Evolutionary conservation across 2,113 vertebrate species (phyloP).

Genomic region (Lagopus leucura): DNA sequence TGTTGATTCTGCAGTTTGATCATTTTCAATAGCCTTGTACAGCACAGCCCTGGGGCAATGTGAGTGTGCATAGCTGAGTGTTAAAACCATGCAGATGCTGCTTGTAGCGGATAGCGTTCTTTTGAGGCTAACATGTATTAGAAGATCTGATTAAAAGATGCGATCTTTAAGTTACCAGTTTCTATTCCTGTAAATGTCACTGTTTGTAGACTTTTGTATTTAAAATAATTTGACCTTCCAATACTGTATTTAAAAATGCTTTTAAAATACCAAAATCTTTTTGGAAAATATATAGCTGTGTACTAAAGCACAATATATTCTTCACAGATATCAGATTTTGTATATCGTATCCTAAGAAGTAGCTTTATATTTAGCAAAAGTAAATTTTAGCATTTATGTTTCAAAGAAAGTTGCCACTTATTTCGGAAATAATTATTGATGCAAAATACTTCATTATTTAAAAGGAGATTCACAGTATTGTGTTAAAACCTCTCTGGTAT

Average conservation of each 20-base stretch:
- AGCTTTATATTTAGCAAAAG: conserved; percentile 57
- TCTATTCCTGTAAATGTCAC: conserved; percentile 37
- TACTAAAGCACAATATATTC: conserved; percentile 50
- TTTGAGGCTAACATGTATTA: background rate
- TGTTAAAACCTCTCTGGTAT: conserved; percentile 12
- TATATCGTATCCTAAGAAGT: conserved; percentile 27
- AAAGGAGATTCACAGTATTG: conserved; percentile 15
- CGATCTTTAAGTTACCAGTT: conserved; percentile 29
- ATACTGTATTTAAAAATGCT: conserved; percentile 46
- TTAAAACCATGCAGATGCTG: conserved; percentile 22
- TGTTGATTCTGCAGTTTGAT: background rate
- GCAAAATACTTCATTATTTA: conserved; percentile 19
- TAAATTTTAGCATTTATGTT: conserved; percentile 59
- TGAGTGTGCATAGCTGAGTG: background rate
- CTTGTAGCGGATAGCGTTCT: background rate
- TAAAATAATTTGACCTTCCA: conserved; percentile 37
- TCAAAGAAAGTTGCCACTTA: conserved; percentile 3
- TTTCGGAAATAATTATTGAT: conserved; percentile 34
- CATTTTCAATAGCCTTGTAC: background rate
- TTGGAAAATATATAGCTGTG: background rate
- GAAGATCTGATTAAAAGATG: background rate
- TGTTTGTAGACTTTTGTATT: conserved; percentile 69
- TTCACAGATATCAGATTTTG: conserved; percentile 46
- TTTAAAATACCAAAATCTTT: conserved; percentile 13
- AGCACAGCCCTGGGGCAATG: background rate